Evolutionary conservation across 2,797 vertebrate genomes (phyloP).

Genomic region (Anisognathus igniventris): DNA sequence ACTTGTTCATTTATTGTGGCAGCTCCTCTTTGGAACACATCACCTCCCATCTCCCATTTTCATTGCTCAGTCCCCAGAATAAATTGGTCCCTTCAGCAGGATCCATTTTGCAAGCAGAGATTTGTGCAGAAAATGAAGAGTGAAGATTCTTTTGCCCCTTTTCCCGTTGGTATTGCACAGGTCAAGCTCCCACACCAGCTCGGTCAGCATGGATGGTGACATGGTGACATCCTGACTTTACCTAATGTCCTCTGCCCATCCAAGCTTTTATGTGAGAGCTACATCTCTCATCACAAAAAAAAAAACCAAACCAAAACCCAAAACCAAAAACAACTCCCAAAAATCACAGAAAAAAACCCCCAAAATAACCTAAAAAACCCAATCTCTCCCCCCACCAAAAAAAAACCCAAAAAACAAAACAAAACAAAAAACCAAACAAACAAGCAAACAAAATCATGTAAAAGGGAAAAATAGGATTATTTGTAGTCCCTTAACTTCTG

Average conservation of each 20-base stretch:
- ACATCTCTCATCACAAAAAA: not conserved
- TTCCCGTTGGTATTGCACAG: rapidly evolving
- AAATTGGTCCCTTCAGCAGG: not conserved
- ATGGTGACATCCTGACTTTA: not conserved
- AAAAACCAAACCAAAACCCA: not conserved
- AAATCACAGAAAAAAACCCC: not conserved
- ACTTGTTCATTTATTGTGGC: not conserved
- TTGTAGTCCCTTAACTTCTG: not conserved
- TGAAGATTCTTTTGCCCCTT: not conserved
- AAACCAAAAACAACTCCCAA: not conserved
- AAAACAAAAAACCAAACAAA: too few relatives aligned
- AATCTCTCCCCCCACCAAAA: not conserved
- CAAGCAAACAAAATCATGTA: rapidly evolving
- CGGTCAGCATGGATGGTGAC: not conserved
- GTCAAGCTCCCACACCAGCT: not conserved
- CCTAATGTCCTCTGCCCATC: not conserved
- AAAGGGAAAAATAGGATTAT: not conserved
- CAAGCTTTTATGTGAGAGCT: not conserved
- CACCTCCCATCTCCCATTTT: not conserved
- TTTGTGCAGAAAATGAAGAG: not conserved
- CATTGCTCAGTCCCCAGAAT: not conserved
- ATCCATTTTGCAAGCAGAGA: not conserved
- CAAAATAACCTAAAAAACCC: too few relatives aligned
- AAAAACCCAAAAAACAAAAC: too few relatives aligned
- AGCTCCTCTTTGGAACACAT: not conserved